phyloP scores from a whole-genome alignment of 2,797 vertebrate species.

The Harpagifer antarcticus region DNA sequence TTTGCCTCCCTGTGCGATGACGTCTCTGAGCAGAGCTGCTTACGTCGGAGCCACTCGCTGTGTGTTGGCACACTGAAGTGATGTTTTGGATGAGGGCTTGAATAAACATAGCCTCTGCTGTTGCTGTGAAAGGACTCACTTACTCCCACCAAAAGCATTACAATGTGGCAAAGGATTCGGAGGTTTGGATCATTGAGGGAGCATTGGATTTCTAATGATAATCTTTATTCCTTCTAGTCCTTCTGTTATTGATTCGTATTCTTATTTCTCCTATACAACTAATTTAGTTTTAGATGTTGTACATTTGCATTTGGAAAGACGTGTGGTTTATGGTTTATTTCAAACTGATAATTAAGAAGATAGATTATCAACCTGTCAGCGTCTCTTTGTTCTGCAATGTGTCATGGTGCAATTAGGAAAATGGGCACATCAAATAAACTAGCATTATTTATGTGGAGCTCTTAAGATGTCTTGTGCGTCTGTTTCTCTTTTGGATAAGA shows the following conservation, averaged over 20 bases:
- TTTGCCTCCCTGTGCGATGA: conserved; percentile 51
- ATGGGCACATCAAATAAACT: conserved; percentile 18
- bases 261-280: neutral
- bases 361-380: conserved; percentile 12
- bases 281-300: neutral
- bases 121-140: conserved; percentile 67
- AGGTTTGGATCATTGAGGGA: conserved; percentile 15
- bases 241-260: neutral
- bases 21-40: conserved; percentile 52
- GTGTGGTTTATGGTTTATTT: neutral
- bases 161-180: conserved; percentile 37
- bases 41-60: conserved; percentile 63
- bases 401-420: conserved; percentile 10
- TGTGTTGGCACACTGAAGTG: conserved; percentile 65
- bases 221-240: conserved; percentile 1
- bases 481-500: neutral
- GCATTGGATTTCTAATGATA: conserved; percentile 19
- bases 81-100: conserved; percentile 64
- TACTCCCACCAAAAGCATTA: conserved; percentile 58
- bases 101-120: conserved; percentile 67
- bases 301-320: neutral
- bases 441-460: neutral
- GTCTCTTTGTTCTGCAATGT: neutral
- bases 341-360: neutral
- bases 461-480: neutral